These are phyloP conservation scores for Lates calcarifer DNA, from an alignment of 2,113 vertebrate genomes.

Conservation along the genomic window DNA sequence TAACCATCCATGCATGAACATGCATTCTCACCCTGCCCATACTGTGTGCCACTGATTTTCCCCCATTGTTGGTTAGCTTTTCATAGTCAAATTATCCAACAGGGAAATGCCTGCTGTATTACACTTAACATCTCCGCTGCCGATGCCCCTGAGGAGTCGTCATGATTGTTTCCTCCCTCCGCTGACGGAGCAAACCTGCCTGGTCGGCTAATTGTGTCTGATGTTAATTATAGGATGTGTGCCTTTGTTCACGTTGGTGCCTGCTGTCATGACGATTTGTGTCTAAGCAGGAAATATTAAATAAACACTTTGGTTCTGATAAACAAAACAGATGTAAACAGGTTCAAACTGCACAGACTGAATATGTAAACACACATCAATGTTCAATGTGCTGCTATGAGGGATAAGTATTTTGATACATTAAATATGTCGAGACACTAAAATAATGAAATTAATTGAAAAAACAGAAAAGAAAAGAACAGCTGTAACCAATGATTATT, in stretches of 20 bases:
- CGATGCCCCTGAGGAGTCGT: slow-evolving; percentile 75
- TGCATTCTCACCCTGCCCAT: slow-evolving; percentile 56
- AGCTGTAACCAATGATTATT: neutral
- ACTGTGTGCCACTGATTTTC: slow-evolving; percentile 52
- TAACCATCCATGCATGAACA: slow-evolving; percentile 55
- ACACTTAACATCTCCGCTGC: slow-evolving; percentile 51
- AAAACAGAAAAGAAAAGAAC: no score
- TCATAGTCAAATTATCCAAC: slow-evolving; percentile 47
- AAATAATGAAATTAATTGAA: neutral
- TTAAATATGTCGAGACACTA: neutral
- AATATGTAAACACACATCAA: slow-evolving; percentile 21
- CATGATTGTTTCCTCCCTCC: slow-evolving; percentile 64
- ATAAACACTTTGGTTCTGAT: slow-evolving; percentile 60
- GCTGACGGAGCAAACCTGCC: slow-evolving; percentile 53
- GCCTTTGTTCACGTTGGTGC: slow-evolving; percentile 67
- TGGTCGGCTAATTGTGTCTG: slow-evolving; percentile 71
- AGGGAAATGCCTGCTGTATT: slow-evolving; percentile 69
- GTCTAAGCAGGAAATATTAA: slow-evolving; percentile 72
- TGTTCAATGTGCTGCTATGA: neutral
- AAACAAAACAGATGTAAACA: slow-evolving; percentile 62
- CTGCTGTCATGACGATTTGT: slow-evolving; percentile 71
- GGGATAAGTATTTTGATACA: neutral
- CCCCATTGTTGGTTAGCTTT: slow-evolving; percentile 60
- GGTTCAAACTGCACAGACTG: slow-evolving; percentile 19
- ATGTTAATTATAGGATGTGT: slow-evolving; percentile 74